Percentiles rank a stretch among this genome's conserved stretches.
Evolutionary conservation across 2,797 vertebrate genomes (phyloP).

Genomic region (Sebastolobus altivelis): DNA sequence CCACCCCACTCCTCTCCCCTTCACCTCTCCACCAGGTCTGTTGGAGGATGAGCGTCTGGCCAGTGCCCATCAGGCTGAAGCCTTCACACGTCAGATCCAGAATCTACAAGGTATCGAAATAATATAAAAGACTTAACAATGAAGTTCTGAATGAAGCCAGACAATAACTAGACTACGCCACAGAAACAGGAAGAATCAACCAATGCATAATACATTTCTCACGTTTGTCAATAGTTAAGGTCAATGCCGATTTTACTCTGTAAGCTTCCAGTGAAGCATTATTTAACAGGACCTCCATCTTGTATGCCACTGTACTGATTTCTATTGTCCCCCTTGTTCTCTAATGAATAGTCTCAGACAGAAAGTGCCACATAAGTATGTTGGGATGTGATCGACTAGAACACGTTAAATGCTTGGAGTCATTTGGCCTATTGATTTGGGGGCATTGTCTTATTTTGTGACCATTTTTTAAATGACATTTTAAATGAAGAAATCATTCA

Average conservation of each 20-base stretch:
- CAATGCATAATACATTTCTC: background rate
- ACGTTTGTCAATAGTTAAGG: background rate
- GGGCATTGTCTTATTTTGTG: background rate
- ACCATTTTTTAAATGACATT: background rate
- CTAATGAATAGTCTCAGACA: constrained; percentile 19
- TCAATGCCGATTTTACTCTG: background rate
- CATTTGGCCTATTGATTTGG: constrained; percentile 7
- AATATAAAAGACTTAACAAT: background rate
- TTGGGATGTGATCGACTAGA: background rate
- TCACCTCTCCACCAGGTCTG: constrained; percentile 82
- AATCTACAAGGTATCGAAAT: constrained; percentile 88
- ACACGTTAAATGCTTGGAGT: background rate
- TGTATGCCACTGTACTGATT: constrained; percentile 18
- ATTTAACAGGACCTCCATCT: constrained; percentile 5
- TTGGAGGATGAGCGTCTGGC: constrained; percentile 92
- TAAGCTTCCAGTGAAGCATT: background rate
- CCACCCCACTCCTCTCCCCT: background rate
- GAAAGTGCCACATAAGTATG: background rate
- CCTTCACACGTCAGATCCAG: constrained; percentile 93
- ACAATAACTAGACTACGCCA: background rate
- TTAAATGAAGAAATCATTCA: background rate
- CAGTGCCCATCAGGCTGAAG: constrained; percentile 92
- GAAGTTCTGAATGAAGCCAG: background rate
- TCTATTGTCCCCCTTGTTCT: constrained; percentile 11
- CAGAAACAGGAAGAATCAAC: background rate